Evolutionary conservation across 2,113 vertebrate species (phyloP).

Genomic region (Diphyllodes magnificus): DNA sequence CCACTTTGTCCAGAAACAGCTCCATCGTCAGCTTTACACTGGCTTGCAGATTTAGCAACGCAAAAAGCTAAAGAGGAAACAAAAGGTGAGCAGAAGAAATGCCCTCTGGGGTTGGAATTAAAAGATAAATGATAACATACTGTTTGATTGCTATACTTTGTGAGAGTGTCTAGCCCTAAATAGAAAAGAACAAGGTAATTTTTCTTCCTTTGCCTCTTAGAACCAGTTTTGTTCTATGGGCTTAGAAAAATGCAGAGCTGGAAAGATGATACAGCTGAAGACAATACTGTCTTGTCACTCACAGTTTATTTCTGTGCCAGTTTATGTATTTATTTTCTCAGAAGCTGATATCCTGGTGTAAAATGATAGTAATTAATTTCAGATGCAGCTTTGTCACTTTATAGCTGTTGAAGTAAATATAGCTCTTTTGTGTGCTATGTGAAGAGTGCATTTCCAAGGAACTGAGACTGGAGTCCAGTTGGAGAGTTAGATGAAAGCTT

Average conservation of each 20-base stretch:
- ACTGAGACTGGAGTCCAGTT: not conserved
- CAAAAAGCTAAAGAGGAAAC: conserved; percentile 98
- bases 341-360: not conserved
- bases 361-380: not conserved
- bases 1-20: conserved; percentile 78
- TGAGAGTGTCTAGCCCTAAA: not conserved
- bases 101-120: not conserved
- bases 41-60: conserved; percentile 95
- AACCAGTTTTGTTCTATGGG: not conserved
- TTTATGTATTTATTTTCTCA: not conserved
- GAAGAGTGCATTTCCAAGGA: not conserved
- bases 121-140: not conserved
- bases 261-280: not conserved
- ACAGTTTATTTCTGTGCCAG: not conserved
- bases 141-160: not conserved
- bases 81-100: conserved; percentile 81
- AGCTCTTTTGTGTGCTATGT: not conserved
- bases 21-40: conserved; percentile 92
- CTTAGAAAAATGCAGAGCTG: not conserved
- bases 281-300: not conserved
- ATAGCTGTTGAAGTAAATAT: not conserved
- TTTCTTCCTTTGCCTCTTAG: not conserved
- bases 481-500: not conserved
- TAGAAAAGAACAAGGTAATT: not conserved
- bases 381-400: not conserved